Conservation (phyloP, 1,140 invertebrate species). For the Euura saliciscinereae region DNA sequence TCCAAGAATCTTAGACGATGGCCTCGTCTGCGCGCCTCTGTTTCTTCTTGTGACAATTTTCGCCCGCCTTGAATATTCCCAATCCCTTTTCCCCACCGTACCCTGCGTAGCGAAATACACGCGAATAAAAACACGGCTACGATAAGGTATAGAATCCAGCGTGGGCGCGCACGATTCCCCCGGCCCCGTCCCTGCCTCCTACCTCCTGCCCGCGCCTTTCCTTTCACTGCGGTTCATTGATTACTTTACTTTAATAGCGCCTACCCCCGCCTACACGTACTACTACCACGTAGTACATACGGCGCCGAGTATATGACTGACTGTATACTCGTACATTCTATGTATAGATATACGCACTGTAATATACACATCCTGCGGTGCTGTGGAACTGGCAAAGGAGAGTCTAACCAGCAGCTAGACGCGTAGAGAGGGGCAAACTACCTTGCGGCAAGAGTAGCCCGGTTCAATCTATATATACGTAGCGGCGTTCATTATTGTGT, state of each 20-base stretch:
- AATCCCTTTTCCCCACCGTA: background rate
- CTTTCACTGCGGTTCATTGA: slow-evolving; percentile 31
- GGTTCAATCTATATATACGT: too few relatives aligned
- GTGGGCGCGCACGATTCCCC: slow-evolving; percentile 24
- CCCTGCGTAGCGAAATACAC: background rate
- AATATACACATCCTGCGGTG: background rate
- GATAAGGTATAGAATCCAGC: slow-evolving; percentile 11
- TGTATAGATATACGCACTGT: background rate
- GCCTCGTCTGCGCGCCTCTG: background rate
- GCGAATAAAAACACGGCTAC: slow-evolving; percentile 19
- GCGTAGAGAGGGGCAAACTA: too few relatives aligned
- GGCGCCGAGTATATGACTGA: background rate
- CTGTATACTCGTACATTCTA: background rate
- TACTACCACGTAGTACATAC: background rate
- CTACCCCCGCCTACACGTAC: slow-evolving; percentile 18
- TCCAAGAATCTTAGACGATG: slow-evolving; percentile 1
- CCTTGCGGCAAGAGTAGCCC: background rate
- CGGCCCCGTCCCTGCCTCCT: slow-evolving; percentile 15
- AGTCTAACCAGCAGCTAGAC: too few relatives aligned
- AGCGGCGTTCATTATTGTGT: too few relatives aligned
- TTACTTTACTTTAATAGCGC: slow-evolving; percentile 34
- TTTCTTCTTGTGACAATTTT: background rate
- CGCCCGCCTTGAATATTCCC: background rate
- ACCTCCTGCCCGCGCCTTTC: background rate
- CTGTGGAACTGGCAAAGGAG: too few relatives aligned